These are phyloP conservation scores for Silurus asotus DNA, from an alignment of 2,113 vertebrate genomes.

Conservation along the genomic window DNA sequence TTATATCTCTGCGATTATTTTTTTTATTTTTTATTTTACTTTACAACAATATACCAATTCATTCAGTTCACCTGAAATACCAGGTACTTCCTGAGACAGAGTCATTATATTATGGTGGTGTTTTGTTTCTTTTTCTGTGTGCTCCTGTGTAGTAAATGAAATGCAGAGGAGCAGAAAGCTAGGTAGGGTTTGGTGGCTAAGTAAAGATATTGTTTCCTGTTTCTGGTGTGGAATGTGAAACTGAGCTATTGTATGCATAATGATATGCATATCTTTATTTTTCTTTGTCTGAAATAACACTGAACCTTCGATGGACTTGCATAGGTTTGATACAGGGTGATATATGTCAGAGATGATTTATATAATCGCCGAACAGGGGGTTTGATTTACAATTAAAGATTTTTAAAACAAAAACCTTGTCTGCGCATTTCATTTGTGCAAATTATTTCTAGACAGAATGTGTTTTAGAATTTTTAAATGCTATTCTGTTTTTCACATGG, in stretches of 20 bases:
- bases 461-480: background rate
- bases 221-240: background rate
- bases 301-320: conserved; percentile 17
- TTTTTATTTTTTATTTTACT: background rate
- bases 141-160: background rate
- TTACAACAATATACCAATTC: no score
- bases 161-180: background rate
- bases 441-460: background rate
- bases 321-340: conserved; percentile 4
- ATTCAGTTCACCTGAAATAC: background rate
- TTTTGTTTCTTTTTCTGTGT: background rate
- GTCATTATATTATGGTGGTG: background rate
- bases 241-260: background rate
- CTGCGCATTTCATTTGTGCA: background rate
- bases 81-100: background rate
- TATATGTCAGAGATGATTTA: conserved; percentile 1
- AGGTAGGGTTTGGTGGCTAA: background rate
- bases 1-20: background rate
- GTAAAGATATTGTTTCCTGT: background rate
- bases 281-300: conserved; percentile 10
- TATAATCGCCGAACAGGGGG: background rate
- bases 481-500: no score
- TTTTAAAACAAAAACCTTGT: background rate
- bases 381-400: conserved; percentile 14
- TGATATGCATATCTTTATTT: conserved; percentile 1